A percentile compares a stretch with the other conserved stretches of the same genome.
phyloP scores from a whole-genome alignment of 2,888 invertebrate genomes.

The Ophion ventricosus region DNA sequence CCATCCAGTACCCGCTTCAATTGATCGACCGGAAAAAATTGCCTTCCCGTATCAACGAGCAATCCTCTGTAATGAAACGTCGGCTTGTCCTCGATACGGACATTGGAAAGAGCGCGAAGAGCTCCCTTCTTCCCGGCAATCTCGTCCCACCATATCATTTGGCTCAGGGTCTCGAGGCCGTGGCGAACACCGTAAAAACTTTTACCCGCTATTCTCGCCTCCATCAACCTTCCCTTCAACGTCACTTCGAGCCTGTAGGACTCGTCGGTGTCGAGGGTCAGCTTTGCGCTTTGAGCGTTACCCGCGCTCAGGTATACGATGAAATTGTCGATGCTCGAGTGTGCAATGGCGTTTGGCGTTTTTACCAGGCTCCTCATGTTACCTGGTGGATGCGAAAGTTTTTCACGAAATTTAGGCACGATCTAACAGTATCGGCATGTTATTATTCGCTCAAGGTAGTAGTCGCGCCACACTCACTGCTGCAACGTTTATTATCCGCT shows the following conservation, averaged over 20 bases:
- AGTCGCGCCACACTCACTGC: no score
- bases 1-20: constrained; percentile 91
- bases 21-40: constrained; percentile 91
- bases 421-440: not conserved
- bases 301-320: constrained; percentile 78
- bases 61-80: constrained; percentile 92
- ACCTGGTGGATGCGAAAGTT: constrained; percentile 68
- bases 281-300: constrained; percentile 85
- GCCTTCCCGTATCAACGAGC: constrained; percentile 95
- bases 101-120: constrained; percentile 87
- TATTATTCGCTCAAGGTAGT: no score
- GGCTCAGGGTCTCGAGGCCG: constrained; percentile 91
- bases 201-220: constrained; percentile 87
- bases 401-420: not conserved
- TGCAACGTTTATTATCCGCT: no score
- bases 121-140: constrained; percentile 85
- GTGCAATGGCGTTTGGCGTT: constrained; percentile 75
- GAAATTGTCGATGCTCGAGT: constrained; percentile 77
- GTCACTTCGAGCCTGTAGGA: constrained; percentile 88
- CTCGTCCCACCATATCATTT: constrained; percentile 92
- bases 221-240: constrained; percentile 84
- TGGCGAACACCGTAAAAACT: constrained; percentile 92
- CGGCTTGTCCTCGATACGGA: constrained; percentile 90
- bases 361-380: constrained; percentile 78
- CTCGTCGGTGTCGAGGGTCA: constrained; percentile 89